A percentile compares a stretch with the other conserved stretches of the same genome.
phyloP scores from a whole-genome alignment of 2,797 vertebrate species.

The Diplodus sargus region DNA sequence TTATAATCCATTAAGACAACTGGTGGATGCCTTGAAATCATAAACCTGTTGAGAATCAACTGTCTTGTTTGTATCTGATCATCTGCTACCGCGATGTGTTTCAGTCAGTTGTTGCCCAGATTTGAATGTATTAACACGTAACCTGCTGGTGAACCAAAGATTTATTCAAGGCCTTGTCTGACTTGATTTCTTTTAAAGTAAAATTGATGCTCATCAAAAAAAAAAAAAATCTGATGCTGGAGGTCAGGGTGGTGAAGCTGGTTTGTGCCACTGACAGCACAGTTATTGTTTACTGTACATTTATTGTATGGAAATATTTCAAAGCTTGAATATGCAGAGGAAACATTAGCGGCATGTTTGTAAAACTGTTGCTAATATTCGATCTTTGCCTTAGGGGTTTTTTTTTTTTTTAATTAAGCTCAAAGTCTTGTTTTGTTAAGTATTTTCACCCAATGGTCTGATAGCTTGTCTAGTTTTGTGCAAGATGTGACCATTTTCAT shows the following conservation, averaged over 20 bases:
- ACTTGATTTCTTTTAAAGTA: background rate
- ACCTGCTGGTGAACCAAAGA: conserved; percentile 33
- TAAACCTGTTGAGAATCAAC: background rate
- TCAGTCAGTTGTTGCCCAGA: background rate
- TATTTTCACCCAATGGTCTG: background rate
- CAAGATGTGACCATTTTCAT: background rate
- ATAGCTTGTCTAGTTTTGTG: background rate
- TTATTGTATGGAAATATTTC: background rate
- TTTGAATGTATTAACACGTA: conserved; percentile 1
- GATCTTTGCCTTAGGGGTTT: background rate
- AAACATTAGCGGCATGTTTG: background rate
- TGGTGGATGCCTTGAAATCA: background rate
- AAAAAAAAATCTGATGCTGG: conserved; percentile 30
- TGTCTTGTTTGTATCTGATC: background rate
- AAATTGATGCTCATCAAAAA: background rate
- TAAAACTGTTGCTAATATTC: conserved; percentile 4
- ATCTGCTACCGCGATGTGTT: background rate
- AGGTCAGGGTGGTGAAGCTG: conserved; percentile 12
- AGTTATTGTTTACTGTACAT: background rate
- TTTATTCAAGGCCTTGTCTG: background rate
- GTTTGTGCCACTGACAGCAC: background rate
- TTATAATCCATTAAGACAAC: background rate
- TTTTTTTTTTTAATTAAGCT: background rate
- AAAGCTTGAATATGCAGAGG: background rate
- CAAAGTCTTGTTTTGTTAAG: background rate